Conservation (phyloP, 2,888 invertebrate genomes). For the Tipula helvola region DNA sequence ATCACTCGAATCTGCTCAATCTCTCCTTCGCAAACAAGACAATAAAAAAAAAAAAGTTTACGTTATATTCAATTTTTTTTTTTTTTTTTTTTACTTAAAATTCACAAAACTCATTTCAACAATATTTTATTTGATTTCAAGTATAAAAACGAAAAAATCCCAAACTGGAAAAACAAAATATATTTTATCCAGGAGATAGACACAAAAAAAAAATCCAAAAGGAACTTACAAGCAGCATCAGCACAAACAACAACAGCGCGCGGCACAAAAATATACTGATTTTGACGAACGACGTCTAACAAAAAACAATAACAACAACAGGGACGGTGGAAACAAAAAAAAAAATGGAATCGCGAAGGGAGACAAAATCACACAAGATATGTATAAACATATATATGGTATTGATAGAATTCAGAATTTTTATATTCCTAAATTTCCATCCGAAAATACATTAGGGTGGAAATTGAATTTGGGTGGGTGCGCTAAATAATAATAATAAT, state of each 20-base stretch:
- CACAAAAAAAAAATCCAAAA: neutral
- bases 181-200: neutral
- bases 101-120: neutral
- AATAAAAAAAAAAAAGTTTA: neutral
- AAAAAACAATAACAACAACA: neutral
- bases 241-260: neutral
- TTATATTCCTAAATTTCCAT: neutral
- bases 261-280: neutral
- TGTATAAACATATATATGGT: neutral
- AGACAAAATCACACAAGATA: neutral
- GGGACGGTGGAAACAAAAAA: neutral
- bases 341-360: neutral
- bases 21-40: neutral
- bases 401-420: neutral
- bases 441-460: neutral
- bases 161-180: neutral
- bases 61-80: neutral
- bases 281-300: neutral
- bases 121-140: neutral
- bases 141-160: neutral
- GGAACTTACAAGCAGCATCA: neutral
- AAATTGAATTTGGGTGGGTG: constrained; percentile 4
- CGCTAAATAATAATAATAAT: neutral
- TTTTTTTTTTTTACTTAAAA: neutral
- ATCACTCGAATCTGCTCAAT: neutral